Base-by-base conservation (phyloP, 2,797 vertebrate species). In the Leuciscus waleckii region DNA sequence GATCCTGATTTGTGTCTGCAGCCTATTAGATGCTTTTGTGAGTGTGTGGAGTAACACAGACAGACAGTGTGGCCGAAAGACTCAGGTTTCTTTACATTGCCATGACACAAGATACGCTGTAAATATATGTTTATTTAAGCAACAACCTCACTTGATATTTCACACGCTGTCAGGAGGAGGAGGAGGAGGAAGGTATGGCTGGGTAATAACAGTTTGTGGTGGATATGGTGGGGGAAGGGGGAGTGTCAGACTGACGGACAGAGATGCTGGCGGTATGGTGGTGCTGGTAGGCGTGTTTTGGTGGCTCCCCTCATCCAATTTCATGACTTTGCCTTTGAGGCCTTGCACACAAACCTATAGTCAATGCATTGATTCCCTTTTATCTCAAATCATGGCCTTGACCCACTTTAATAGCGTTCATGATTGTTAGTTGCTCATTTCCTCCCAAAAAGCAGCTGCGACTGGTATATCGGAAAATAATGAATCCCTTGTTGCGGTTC, bases 251-350 rank as follows among this genome's bases (percentile, higher is more conserved):
- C 91, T 35, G 91, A 90, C 91, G 93, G 89, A 87, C 83, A 85
- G 85, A 76, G 51, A 81, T 61, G 83, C 37, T 73, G 90, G 61
- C 5, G n/a, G n/a, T 32, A 17, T 93, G 92, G 93, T 90, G 93
- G 91, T 89, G 92, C 90, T 90, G 90, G 91, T 93, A 93, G 93
- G 93, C 92, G 94, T 93, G 92, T 70, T 58, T 71, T 37, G 91
- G 94, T 95, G 93, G 93, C 92, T 94, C 91, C 92, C 92, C 93
- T 95, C 95, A 95, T 96, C 92, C 93, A 96, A 95, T 95, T 96
- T 96, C 93, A 95, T 93, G 91, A 90, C 91, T 92, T 94, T 91
- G 90, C 91, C 91, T 94, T 92, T 90, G 92, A 95, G 93, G 94
- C 93, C 90, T 87, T 76, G 88, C 75, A 79, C 75, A 79, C 86